Conservation (phyloP, 1,140 invertebrate genomes). For the Papilio xuthus region DNA sequence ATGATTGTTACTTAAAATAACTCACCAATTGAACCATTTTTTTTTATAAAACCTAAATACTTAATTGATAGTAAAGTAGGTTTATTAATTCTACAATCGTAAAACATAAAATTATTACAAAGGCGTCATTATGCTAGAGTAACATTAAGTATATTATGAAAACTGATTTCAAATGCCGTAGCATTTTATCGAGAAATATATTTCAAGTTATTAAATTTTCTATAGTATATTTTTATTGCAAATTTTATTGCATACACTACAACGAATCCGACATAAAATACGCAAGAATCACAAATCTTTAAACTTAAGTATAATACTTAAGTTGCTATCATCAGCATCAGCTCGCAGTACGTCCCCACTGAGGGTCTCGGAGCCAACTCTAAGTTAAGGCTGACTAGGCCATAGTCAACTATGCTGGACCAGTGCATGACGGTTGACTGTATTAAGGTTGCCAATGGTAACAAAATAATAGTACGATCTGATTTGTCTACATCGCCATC, state of each 20-base stretch:
- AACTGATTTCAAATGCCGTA: neutral
- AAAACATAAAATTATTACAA: neutral
- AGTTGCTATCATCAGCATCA: too few relatives aligned
- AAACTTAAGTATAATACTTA: too few relatives aligned
- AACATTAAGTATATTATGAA: neutral
- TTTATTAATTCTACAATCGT: neutral
- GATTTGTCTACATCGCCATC: neutral
- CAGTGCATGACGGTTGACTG: too few relatives aligned
- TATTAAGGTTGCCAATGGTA: neutral
- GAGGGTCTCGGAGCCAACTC: too few relatives aligned
- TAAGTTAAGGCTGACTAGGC: too few relatives aligned
- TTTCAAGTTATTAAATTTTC: neutral
- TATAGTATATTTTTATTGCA: neutral
- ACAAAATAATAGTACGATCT: neutral
- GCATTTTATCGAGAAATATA: neutral
- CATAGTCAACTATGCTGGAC: too few relatives aligned
- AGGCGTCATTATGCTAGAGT: neutral
- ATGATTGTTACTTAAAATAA: neutral
- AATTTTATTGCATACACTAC: neutral
- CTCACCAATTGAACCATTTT: constrained; percentile 5
- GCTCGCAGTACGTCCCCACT: too few relatives aligned
- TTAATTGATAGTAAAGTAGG: too few relatives aligned
- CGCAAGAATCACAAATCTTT: too few relatives aligned
- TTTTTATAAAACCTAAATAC: too few relatives aligned
- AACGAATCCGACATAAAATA: too few relatives aligned